Base-by-base conservation (phyloP, 2,888 invertebrate species). In the Adineta ricciae region DNA sequence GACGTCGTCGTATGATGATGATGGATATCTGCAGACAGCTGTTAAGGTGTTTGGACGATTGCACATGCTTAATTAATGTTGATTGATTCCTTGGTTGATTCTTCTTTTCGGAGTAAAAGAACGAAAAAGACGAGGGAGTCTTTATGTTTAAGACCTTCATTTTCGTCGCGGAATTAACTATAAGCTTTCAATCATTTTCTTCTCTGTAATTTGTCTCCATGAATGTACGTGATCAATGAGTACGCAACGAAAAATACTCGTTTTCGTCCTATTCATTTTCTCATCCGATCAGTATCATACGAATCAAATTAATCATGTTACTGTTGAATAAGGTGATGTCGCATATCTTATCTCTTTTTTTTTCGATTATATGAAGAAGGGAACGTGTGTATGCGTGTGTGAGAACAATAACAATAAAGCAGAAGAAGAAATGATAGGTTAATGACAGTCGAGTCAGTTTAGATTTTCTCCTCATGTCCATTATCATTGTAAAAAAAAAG, bases 321-420 rank as follows among this genome's bases (percentile, higher is more conserved):
- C 19, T 64, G 36, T 64, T 64, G 32, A 64, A 64, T 64, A 64
- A 64, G 64, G 64, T 32, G 64, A 64, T 32, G 64, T 64, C 64
- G 64, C 32, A 64, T 64, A 32, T 64, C 64, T 64, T 64, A 64
- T 64, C 64, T 64, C 32, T 32, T 64, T 64, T 64, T 46, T 11
- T 5, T 8, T 46, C 27, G 27, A 14, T 27, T 64, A 64, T 64
- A 64, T 64, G 64, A 64, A 64, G 64, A 64, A 64, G 16, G 32
- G 64, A 64, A 36, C 27, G 19, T 32, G 19, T 19, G 50, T 50
- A 9, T 54, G 24, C 27, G 56, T 32, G 64, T 64, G 64, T 64
- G 64, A 32, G 64, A 64, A 64, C 32, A 64, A 64, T 64, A 64
- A 64, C 64, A 64, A 64, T 64, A 64, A 64, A 64, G 64, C 14